phyloP scores from a whole-genome alignment of 1,140 invertebrate species.

The Phymastichus coffea region DNA sequence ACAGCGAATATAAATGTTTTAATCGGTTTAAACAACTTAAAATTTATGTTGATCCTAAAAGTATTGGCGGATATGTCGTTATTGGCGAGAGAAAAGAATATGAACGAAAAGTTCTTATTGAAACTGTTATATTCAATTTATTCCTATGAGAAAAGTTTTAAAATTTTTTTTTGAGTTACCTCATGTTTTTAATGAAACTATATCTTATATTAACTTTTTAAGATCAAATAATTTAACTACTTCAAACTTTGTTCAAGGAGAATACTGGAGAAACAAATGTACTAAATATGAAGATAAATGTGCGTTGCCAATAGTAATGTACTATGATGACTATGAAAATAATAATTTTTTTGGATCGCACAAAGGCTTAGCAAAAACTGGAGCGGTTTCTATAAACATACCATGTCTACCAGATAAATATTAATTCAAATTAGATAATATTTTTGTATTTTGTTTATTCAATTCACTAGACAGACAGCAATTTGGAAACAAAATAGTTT shows the following conservation, averaged over 20 bases:
- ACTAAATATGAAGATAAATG: no score
- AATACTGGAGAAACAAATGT: neutral
- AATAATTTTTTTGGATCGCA: no score
- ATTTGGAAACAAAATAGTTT: conserved; percentile 20
- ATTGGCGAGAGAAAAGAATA: neutral
- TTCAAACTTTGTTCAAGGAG: neutral
- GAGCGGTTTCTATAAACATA: neutral
- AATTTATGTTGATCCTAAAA: neutral
- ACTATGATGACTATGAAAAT: no score
- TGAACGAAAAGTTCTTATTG: neutral
- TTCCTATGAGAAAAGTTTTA: neutral
- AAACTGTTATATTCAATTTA: neutral
- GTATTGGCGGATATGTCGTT: no score
- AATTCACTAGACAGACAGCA: conserved; percentile 19
- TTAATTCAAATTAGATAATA: no score
- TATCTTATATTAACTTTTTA: neutral
- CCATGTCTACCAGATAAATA: neutral
- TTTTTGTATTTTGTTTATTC: no score
- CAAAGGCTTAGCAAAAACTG: neutral
- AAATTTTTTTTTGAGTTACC: neutral
- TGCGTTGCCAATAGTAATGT: neutral
- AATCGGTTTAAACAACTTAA: neutral
- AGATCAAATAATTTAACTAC: neutral
- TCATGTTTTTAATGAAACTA: neutral
- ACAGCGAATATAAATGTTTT: neutral